Conservation (phyloP, 2,113 vertebrate genomes). For the Rhombomys opimus region DNA sequence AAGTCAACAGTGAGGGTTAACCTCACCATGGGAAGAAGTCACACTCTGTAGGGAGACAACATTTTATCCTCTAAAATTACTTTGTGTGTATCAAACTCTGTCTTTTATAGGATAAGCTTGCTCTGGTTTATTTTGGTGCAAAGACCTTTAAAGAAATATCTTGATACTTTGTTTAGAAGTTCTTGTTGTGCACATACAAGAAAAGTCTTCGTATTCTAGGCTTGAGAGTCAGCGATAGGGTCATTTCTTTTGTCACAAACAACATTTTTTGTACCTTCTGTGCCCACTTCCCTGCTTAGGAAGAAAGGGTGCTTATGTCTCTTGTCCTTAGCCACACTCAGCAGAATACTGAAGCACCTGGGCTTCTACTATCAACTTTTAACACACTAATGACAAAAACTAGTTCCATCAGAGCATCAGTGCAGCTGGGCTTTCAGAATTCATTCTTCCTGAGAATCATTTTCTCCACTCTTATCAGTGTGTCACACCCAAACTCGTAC, state of each 20-base stretch:
- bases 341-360: not conserved
- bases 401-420: not conserved
- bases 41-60: too few species aligned
- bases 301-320: not conserved
- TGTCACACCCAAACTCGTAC: not conserved
- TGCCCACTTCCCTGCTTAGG: not conserved
- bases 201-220: not conserved
- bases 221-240: not conserved
- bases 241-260: not conserved
- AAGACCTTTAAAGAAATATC: not conserved
- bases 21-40: not conserved
- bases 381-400: not conserved
- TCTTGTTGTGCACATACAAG: rapidly evolving
- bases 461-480: not conserved
- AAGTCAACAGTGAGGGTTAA: not conserved
- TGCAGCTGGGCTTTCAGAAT: not conserved
- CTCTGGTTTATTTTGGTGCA: not conserved
- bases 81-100: rapidly evolving
- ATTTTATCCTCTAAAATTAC: not conserved
- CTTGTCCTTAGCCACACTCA: not conserved
- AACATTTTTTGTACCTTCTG: not conserved
- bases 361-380: not conserved
- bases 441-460: not conserved
- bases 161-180: not conserved
- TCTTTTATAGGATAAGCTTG: not conserved